Percentiles rank a stretch among this genome's conserved stretches.
Evolutionary conservation across 30 jellyfish, hydroid and myxozoan species (phyloP).

Genomic region (Pelagia noctiluca): DNA sequence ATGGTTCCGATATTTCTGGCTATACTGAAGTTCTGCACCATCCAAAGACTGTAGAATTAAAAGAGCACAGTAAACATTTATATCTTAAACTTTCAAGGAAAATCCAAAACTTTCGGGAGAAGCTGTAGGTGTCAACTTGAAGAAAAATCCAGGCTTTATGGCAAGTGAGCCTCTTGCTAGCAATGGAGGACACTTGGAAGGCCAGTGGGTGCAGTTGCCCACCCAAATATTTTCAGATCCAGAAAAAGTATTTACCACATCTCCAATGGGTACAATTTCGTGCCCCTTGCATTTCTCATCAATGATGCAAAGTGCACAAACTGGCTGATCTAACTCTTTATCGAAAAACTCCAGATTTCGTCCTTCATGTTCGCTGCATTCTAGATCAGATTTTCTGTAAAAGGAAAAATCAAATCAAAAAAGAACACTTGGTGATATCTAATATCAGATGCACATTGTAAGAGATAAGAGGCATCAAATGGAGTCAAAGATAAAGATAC

Average conservation of each 20-base stretch:
- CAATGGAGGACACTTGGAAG: no score
- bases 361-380: constrained; percentile 80
- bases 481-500: no score
- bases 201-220: neutral
- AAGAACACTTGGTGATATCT: neutral
- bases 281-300: constrained; percentile 81
- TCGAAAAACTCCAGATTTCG: constrained; percentile 83
- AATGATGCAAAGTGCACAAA: constrained; percentile 82
- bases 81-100: no score
- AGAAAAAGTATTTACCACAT: constrained; percentile 53
- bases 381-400: constrained; percentile 39
- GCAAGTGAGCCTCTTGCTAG: no score
- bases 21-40: no score
- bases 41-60: no score
- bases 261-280: constrained; percentile 71
- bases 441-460: neutral
- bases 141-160: no score
- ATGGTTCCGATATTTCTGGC: no score
- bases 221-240: neutral
- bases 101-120: no score
- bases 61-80: no score
- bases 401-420: neutral
- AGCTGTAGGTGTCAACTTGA: no score
- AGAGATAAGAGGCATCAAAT: no score
- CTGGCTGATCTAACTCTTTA: constrained; percentile 56